Percentiles rank a stretch among this genome's conserved stretches.
These are phyloP conservation scores for Temnothorax nylanderi DNA, from an alignment of 1,140 invertebrate genomes.

Conservation along the genomic window DNA sequence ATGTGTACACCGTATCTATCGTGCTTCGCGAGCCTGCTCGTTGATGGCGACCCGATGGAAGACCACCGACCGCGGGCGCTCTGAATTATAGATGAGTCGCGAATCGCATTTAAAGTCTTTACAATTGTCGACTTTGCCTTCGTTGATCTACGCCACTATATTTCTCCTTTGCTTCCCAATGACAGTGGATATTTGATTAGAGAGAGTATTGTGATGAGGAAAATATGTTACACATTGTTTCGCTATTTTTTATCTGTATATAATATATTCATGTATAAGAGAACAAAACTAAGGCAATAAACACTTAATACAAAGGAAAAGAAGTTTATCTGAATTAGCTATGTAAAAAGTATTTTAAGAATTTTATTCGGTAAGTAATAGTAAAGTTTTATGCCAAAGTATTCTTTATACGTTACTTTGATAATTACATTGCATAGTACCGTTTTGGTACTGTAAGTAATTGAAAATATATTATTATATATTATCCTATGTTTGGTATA, in stretches of 20 bases:
- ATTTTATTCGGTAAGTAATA: neutral
- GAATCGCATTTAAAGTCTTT: slow-evolving; percentile 45
- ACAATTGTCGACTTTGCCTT: slow-evolving; percentile 38
- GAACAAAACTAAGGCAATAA: neutral
- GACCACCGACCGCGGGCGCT: slow-evolving; percentile 34
- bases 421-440: neutral
- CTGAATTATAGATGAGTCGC: slow-evolving; percentile 55
- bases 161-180: neutral
- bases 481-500: too few relatives aligned
- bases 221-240: neutral
- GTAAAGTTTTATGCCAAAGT: neutral
- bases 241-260: neutral
- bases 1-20: slow-evolving; percentile 54
- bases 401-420: neutral
- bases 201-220: neutral
- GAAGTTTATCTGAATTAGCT: neutral
- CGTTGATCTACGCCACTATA: neutral
- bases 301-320: neutral
- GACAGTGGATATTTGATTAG: neutral
- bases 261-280: neutral
- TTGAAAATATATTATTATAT: neutral
- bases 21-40: slow-evolving; percentile 41
- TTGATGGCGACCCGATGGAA: slow-evolving; percentile 57
- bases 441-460: neutral
- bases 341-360: neutral